Evolutionary conservation across 2,888 invertebrate genomes (phyloP).

Genomic region (Mechanitis messenoides): DNA sequence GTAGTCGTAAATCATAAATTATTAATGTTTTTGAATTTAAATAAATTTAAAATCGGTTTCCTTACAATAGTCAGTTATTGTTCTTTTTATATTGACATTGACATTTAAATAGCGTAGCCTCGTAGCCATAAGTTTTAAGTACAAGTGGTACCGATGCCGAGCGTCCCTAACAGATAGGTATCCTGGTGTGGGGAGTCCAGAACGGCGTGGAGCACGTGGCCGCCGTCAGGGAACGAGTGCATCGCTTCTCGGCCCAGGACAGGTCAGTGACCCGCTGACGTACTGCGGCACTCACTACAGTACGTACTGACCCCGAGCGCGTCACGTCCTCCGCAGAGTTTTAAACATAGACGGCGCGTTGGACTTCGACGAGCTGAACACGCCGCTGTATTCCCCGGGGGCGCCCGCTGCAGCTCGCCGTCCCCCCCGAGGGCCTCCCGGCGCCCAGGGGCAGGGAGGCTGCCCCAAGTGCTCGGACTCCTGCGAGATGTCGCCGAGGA

Average conservation of each 20-base stretch:
- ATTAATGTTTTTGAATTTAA: too few species aligned
- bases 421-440: conserved; percentile 3
- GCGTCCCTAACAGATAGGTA: conserved; percentile 70
- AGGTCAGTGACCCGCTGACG: conserved; percentile 41
- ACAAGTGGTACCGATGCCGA: too few species aligned
- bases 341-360: conserved; percentile 86
- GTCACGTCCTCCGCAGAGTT: conserved; percentile 52
- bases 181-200: conserved; percentile 84
- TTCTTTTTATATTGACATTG: not conserved
- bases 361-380: conserved; percentile 86
- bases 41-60: too few species aligned
- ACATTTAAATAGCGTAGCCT: not conserved
- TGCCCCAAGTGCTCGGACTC: conserved; percentile 57
- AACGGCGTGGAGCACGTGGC: conserved; percentile 86
- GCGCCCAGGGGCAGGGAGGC: conserved; percentile 36
- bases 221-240: conserved; percentile 81
- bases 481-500: conserved; percentile 50
- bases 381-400: conserved; percentile 65
- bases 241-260: conserved; percentile 83
- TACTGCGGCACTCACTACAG: too few species aligned
- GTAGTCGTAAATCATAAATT: too few species aligned
- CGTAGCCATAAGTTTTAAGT: too few species aligned
- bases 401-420: conserved; percentile 14
- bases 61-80: too few species aligned
- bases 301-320: not conserved